These are phyloP conservation scores for Drosophila eugracilis DNA, from an alignment of 1,140 invertebrate species.

Conservation along the genomic window DNA sequence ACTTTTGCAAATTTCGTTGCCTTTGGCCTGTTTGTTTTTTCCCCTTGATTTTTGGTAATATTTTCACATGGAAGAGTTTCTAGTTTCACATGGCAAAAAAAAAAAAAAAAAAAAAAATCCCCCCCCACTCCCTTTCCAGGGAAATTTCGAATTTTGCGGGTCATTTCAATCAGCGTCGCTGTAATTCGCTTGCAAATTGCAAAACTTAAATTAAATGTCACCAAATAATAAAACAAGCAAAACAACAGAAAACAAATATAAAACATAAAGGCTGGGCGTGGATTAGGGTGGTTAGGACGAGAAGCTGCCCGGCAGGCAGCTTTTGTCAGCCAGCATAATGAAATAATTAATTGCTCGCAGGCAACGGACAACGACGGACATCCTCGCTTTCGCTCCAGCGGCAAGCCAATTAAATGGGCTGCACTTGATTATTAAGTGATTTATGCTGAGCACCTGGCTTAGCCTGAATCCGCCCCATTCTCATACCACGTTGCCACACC, in stretches of 20 bases:
- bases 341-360: conserved; percentile 71
- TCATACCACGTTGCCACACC: background rate
- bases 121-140: background rate
- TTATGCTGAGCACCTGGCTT: conserved; percentile 78
- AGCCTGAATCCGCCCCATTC: conserved; percentile 4
- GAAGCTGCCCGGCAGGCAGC: conserved; percentile 35
- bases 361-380: conserved; percentile 30
- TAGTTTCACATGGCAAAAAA: background rate
- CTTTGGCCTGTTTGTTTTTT: conserved; percentile 27
- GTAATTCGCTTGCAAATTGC: conserved; percentile 73
- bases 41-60: conserved; percentile 13
- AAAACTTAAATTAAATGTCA: conserved; percentile 81
- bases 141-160: conserved; percentile 24
- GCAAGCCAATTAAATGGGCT: conserved; percentile 74
- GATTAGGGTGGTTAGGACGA: background rate
- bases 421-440: conserved; percentile 82
- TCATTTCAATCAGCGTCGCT: conserved; percentile 58
- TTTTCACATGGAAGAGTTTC: conserved; percentile 30
- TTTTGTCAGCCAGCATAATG: conserved; percentile 56
- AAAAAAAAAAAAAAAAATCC: no score
- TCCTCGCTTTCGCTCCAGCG: conserved; percentile 14
- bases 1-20: conserved; percentile 63
- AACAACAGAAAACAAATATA: background rate
- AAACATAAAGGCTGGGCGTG: conserved; percentile 1
- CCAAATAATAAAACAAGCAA: conserved; percentile 31